Conservation (phyloP, 2,113 vertebrate genomes). For the Dipodomys stephensi region DNA sequence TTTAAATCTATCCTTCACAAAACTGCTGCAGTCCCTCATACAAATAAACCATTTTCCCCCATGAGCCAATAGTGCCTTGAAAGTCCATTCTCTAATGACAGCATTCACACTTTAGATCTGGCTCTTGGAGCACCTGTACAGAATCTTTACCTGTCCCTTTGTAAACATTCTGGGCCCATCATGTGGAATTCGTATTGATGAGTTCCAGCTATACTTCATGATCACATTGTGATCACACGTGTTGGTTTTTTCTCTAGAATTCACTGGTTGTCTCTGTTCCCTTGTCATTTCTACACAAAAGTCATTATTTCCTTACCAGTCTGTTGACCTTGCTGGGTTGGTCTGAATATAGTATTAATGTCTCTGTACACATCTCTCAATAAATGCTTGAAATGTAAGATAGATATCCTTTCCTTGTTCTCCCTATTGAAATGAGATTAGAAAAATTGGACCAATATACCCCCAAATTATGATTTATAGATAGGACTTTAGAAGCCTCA, state of each 20-base stretch:
- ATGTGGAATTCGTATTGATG: not conserved
- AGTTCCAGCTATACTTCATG: not conserved
- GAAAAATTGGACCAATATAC: not conserved
- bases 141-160: not conserved
- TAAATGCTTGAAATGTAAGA: not conserved
- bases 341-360: not conserved
- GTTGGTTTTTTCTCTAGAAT: not conserved
- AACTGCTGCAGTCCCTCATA: not conserved
- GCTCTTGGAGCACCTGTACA: too few relatives aligned
- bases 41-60: not conserved
- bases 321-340: not conserved
- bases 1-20: not conserved
- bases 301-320: not conserved
- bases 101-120: not conserved
- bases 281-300: not conserved
- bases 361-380: not conserved
- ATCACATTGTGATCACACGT: not conserved
- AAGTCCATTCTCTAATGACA: too few relatives aligned
- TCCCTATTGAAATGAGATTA: not conserved
- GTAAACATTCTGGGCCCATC: not conserved
- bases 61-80: not conserved
- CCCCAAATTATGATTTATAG: not conserved
- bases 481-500: not conserved
- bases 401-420: not conserved
- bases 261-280: not conserved